These are phyloP conservation scores for Galbula dea DNA, from an alignment of 2,113 vertebrate species.

Conservation along the genomic window DNA sequence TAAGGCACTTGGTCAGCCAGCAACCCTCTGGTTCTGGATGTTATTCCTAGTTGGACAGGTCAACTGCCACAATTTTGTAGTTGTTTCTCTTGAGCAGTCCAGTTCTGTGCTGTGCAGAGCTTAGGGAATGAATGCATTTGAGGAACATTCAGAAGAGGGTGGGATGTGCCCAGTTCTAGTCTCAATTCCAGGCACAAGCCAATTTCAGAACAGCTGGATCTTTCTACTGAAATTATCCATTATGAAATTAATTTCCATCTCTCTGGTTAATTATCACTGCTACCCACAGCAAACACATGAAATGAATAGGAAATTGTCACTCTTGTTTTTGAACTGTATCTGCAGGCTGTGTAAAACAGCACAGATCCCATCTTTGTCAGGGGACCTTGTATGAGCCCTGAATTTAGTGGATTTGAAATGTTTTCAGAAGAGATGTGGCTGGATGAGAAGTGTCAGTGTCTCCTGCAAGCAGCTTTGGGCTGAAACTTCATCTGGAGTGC, in stretches of 20 bases:
- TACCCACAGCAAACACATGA: neutral
- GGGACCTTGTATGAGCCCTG: neutral
- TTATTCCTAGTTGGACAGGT: neutral
- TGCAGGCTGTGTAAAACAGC: neutral
- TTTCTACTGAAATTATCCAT: conserved; percentile 15
- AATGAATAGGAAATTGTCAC: neutral
- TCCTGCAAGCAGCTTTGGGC: neutral
- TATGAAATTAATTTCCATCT: conserved; percentile 36
- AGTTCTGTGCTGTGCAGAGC: accelerated
- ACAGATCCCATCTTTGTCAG: neutral
- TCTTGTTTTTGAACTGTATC: neutral
- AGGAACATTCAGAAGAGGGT: neutral
- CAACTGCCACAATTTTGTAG: neutral
- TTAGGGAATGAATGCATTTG: neutral
- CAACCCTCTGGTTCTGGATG: neutral
- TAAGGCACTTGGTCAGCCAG: neutral
- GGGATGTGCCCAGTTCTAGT: neutral
- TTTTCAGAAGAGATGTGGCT: neutral
- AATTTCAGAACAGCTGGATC: neutral
- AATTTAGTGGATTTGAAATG: neutral
- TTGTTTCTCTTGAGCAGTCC: neutral
- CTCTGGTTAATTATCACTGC: conserved; percentile 9
- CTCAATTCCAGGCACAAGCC: neutral
- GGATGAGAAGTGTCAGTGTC: neutral
- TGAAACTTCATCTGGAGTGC: neutral